Percentiles rank a stretch among this genome's conserved stretches.
phyloP scores from a whole-genome alignment of 2,113 vertebrate species.

The Scatophagus argus region DNA sequence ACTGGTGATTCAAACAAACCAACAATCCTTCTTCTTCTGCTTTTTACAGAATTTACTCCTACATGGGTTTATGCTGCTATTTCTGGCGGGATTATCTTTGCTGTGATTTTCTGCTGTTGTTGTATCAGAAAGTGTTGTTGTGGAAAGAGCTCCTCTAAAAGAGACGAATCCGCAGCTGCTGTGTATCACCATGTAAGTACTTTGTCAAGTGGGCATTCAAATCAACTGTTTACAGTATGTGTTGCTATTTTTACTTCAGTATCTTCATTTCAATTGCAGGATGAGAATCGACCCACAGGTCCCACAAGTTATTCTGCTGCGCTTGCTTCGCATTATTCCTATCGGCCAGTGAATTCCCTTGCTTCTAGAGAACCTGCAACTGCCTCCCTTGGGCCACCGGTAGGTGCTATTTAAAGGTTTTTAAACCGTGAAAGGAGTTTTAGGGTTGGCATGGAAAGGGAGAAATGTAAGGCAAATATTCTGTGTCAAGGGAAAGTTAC shows the following conservation, averaged over 20 bases:
- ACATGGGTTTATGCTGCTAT: background rate
- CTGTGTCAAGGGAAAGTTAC: too few relatives aligned
- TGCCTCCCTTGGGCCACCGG: background rate
- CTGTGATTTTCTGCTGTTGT: constrained; percentile 2
- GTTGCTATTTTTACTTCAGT: background rate
- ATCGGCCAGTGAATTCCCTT: background rate
- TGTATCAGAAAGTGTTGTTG: constrained; percentile 54
- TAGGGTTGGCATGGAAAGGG: too few relatives aligned
- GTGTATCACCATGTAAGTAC: constrained; percentile 48
- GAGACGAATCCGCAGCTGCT: background rate
- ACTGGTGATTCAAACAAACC: background rate
- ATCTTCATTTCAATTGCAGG: constrained; percentile 26
- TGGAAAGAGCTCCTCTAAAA: constrained; percentile 44
- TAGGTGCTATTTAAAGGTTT: constrained; percentile 21
- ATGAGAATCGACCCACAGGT: background rate
- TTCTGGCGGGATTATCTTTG: fast-evolving
- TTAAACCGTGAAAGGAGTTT: background rate
- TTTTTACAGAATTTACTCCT: background rate
- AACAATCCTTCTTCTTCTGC: background rate
- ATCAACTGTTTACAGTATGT: background rate
- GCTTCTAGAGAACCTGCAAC: background rate
- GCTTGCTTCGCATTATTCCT: background rate
- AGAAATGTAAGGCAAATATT: too few relatives aligned
- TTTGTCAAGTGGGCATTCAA: background rate
- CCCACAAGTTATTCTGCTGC: background rate